Base-by-base conservation (phyloP, 2,888 invertebrate genomes). In the Parochlus steinenii region DNA sequence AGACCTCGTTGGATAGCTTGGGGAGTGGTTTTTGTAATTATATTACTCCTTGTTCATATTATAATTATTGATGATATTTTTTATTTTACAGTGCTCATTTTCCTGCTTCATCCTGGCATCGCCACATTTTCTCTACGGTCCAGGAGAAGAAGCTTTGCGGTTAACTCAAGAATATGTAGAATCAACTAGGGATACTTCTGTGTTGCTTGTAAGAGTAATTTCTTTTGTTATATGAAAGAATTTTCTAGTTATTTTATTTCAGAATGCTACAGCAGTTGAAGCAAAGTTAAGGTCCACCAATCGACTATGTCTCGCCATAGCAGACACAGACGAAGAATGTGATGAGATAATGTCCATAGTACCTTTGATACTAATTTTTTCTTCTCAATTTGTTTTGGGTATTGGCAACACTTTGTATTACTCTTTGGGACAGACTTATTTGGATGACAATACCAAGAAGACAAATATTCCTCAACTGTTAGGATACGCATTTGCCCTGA, bases 391-490 rank as follows among this genome's bases (percentile, higher is more conserved):
- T 47, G 65, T 77, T 28, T 64, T 73, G 30, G 75, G 75, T 10
- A 67, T 75, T 38, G 74, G 75, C 10, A 71, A 71, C 40, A 69
- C 73, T 2, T 50, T 75, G 19, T 74, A 72, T 50, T 74, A 67
- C 48, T 67, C 71, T 2, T 53, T 76, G 26, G 74, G 75, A 2
- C 69, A 74, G 47, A 68, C 74, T 1, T 76, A 75, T 48, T 50
- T 75, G 44, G 76, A 76, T 48, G 76, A 76, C 45, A 74, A 74
- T 44, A 67, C 72, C 1, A 67, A 71, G 47, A 71, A 73, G 46
- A 67, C 67, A 11, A 68, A 70, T 43, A 68, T 71, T 1, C 74
- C 75, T 1, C 53, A 72, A 44, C 58, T 74, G 44, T 51, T 75
- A 31, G 51, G 56, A 0, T 52, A 54, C 41, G 58, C 58, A 8